phyloP scores from a whole-genome alignment of 1,140 invertebrate species.

The Drosophila saltans region DNA sequence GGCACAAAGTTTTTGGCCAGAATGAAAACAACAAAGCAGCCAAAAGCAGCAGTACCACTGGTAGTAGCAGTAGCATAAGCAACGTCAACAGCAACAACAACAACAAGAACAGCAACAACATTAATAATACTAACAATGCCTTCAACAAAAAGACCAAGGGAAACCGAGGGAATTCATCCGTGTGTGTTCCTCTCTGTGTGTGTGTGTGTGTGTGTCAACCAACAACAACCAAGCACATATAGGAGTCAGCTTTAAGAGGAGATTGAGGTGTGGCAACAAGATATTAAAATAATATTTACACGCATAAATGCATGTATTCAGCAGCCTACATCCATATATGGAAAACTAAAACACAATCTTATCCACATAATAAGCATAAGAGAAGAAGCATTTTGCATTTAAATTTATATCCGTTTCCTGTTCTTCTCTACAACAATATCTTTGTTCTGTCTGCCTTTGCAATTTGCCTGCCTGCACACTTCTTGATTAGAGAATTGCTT shows the following conservation, averaged over 20 bases:
- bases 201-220: constrained; percentile 4
- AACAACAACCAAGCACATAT: neutral
- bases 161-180: neutral
- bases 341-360: constrained; percentile 22
- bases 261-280: constrained; percentile 22
- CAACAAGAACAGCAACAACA: constrained; percentile 1
- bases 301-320: constrained; percentile 54
- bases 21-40: constrained; percentile 60
- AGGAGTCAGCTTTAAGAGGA: neutral
- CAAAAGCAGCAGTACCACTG: neutral
- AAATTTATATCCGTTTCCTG: constrained; percentile 33
- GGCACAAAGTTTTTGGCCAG: constrained; percentile 68
- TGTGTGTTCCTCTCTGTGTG: constrained; percentile 7
- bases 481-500: constrained; percentile 55
- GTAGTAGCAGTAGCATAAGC: neutral
- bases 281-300: constrained; percentile 78
- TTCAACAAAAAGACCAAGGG: constrained; percentile 36
- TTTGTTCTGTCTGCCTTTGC: constrained; percentile 23
- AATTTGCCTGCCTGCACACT: constrained; percentile 45
- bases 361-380: neutral
- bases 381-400: constrained; percentile 28
- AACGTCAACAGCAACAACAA: constrained; percentile 32
- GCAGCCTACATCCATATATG: constrained; percentile 29
- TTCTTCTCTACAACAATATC: neutral
- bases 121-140: constrained; percentile 13